Evolutionary conservation across 2,888 invertebrate species (phyloP), one percentile per base, ranked within the genome.

Genomic region (Lasiommata megera): DNA sequence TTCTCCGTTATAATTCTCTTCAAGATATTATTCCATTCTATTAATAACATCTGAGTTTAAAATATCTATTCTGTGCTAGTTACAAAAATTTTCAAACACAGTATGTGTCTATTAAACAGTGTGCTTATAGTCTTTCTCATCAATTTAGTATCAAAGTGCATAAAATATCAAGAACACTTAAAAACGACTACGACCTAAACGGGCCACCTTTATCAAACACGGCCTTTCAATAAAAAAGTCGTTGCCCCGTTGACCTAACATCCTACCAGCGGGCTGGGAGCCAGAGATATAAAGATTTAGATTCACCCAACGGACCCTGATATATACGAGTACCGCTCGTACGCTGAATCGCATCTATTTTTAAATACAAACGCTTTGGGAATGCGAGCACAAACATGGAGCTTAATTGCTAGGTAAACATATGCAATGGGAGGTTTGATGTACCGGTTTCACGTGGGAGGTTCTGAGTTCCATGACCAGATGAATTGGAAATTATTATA

Each of bases 271-370:
- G 77, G 80, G 80, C 74, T 68, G 55, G 48, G 71, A 77, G 81
- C 81, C 84, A 84, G 77, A 69, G 73, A 76, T 77, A 76, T 70
- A 67, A 72, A 78, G 79, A 83, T 84, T 82, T 80, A 80, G 76
- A 79, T 76, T 77, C 76, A 76, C 76, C 73, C 78, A 76, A 69
- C 72, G 73, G 67, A 65, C 66, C 67, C 73, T 79, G 74, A 80
- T 75, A 80, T 75, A 80, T 80, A 81, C 80, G 74, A 73, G 67
- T 58, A 64, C 67, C 76, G 74, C 66, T 70, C 73, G 75, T 72
- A 77, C 72, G 71, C 72, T 69, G 70, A 75, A 74, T 74, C 63
- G 68, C 66, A 66, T 70, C 70, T 77, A 73, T 78, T 77, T 78
- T 77, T 73, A 69, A 72, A 65, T 63, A 65, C 61, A 68, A 62